Evolutionary conservation across 1,140 invertebrate species (phyloP).

Genomic region (Diabrotica virgifera): DNA sequence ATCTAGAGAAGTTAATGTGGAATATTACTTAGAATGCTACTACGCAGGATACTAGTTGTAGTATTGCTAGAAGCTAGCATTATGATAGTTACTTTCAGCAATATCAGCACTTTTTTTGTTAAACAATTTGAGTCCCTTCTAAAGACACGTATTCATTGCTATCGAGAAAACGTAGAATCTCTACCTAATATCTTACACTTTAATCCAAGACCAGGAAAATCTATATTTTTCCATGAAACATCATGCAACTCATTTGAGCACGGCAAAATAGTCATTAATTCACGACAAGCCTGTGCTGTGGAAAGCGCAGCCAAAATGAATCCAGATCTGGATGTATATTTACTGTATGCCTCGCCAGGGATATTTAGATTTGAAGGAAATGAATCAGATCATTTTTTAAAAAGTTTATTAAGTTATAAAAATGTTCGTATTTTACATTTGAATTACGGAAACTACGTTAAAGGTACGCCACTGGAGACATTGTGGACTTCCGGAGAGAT

Average conservation of each 20-base stretch:
- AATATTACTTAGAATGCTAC: no score
- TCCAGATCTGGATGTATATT: slow-evolving; percentile 55
- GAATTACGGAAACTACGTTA: slow-evolving; percentile 57
- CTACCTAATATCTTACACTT: slow-evolving; percentile 36
- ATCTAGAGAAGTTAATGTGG: no score
- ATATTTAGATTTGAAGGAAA: slow-evolving; percentile 42
- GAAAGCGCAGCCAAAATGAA: slow-evolving; percentile 64
- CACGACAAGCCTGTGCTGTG: slow-evolving; percentile 63
- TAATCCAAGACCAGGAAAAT: slow-evolving; percentile 34
- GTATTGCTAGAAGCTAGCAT: no score
- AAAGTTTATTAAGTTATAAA: slow-evolving; percentile 51
- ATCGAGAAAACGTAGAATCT: slow-evolving; percentile 17
- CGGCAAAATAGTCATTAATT: slow-evolving; percentile 47
- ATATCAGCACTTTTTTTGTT: no score
- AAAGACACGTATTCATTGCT: slow-evolving; percentile 17
- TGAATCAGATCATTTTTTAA: slow-evolving; percentile 46
- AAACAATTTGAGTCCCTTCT: no score
- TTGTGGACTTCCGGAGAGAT: slow-evolving; percentile 57
- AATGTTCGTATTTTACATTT: slow-evolving; percentile 60
- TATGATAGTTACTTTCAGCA: no score
- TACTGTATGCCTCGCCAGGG: slow-evolving; percentile 55
- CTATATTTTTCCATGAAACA: slow-evolving; percentile 47
- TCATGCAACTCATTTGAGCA: slow-evolving; percentile 48
- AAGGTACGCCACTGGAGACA: slow-evolving; percentile 58
- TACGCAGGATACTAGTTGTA: no score